Percentiles rank a stretch among this genome's conserved stretches.
Evolutionary conservation across 1,140 invertebrate species (phyloP).

Genomic region (Archegozetes longisetosus): DNA sequence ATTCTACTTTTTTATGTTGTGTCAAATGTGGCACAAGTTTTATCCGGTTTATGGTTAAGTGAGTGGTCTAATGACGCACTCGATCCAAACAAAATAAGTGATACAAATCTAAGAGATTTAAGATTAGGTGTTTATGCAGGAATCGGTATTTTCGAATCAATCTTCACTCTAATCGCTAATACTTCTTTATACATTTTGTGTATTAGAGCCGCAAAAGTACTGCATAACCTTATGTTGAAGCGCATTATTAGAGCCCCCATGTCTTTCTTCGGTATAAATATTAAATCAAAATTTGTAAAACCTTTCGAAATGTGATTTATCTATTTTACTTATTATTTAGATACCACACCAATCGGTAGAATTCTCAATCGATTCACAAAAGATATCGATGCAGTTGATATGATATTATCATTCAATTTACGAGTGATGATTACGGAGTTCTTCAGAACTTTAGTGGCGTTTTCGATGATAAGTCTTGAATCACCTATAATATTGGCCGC

Average conservation of each 20-base stretch:
- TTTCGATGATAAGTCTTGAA: conserved; percentile 43
- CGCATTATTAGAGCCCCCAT: conserved; percentile 43
- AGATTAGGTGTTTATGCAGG: conserved; percentile 64
- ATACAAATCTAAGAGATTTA: conserved; percentile 46
- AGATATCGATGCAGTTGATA: conserved; percentile 35
- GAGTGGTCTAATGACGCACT: conserved; percentile 30
- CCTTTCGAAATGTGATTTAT: background rate
- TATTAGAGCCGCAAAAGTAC: conserved; percentile 9
- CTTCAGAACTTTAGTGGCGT: conserved; percentile 56
- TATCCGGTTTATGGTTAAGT: conserved; percentile 28
- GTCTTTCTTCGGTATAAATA: conserved; percentile 51
- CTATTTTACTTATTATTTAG: conserved; percentile 11
- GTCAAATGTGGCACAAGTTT: conserved; percentile 17
- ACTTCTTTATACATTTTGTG: conserved; percentile 7
- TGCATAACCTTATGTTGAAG: conserved; percentile 20
- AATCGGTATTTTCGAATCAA: background rate
- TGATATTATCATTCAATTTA: conserved; percentile 34
- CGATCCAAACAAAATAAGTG: conserved; percentile 17
- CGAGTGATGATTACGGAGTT: conserved; percentile 27
- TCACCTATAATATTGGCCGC: conserved; percentile 66
- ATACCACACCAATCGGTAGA: conserved; percentile 44
- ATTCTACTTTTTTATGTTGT: conserved; percentile 22
- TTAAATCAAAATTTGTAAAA: background rate
- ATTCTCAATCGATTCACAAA: conserved; percentile 47
- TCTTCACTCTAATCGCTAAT: background rate